These are phyloP conservation scores for Mugil cephalus DNA, from an alignment of 2,113 vertebrate genomes.

Conservation along the genomic window DNA sequence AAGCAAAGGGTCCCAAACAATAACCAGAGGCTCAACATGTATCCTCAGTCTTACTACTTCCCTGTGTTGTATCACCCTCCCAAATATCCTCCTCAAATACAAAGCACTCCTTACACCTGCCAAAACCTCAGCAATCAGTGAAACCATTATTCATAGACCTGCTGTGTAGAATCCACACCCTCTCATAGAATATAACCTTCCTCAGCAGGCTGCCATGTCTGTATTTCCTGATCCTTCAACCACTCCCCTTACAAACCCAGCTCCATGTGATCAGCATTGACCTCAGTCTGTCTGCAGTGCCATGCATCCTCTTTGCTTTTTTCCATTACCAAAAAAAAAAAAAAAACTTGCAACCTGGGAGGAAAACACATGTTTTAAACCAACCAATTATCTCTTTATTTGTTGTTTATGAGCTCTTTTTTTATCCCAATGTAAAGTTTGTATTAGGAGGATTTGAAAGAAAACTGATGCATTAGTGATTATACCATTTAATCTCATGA, in stretches of 20 bases:
- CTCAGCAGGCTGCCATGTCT: slow-evolving; percentile 16
- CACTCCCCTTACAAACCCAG: slow-evolving; percentile 1
- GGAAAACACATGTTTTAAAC: no score
- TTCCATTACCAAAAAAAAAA: no score
- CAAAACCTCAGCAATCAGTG: background rate
- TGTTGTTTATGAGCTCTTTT: no score
- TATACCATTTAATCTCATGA: no score
- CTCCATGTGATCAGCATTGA: slow-evolving; percentile 8
- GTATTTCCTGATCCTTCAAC: slow-evolving; percentile 38
- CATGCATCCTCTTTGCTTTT: background rate
- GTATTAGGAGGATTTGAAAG: no score
- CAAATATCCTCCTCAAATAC: background rate
- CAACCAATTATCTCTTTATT: no score
- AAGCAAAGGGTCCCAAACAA: background rate
- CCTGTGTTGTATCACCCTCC: slow-evolving; percentile 30
- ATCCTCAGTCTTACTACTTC: slow-evolving; percentile 24
- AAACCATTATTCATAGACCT: background rate
- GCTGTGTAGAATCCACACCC: slow-evolving; percentile 27
- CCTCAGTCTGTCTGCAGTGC: background rate
- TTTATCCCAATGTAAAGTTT: no score
- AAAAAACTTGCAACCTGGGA: no score
- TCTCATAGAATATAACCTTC: slow-evolving; percentile 15
- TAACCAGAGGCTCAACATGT: background rate
- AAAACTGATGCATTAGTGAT: no score
- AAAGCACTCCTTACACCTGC: slow-evolving; percentile 1